phyloP scores from a whole-genome alignment of 2,888 invertebrate genomes.

The Icerya purchasi region DNA sequence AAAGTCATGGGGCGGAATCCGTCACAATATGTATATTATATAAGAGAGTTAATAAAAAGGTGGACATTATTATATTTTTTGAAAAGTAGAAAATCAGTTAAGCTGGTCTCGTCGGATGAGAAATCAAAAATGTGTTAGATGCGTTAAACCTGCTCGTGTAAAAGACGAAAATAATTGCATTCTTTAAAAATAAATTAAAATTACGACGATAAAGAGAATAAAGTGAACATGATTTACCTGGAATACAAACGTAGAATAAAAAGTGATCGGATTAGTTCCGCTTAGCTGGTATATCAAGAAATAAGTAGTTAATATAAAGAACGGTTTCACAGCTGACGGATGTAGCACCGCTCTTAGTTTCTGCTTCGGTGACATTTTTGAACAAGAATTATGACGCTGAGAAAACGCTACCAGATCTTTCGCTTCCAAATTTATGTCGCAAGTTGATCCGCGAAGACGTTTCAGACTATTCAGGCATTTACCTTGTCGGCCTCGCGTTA shows the following conservation, averaged over 20 bases:
- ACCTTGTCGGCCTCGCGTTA: slow-evolving; percentile 35
- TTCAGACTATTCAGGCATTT: slow-evolving; percentile 31
- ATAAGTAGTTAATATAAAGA: slow-evolving; percentile 36
- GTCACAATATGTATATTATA: too few species aligned
- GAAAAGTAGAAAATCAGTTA: too few species aligned
- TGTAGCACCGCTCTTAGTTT: slow-evolving; percentile 34
- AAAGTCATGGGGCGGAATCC: too few species aligned
- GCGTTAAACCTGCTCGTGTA: too few species aligned
- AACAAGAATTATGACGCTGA: slow-evolving; percentile 34
- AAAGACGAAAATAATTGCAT: too few species aligned
- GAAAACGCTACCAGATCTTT: slow-evolving; percentile 37
- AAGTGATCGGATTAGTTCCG: slow-evolving; percentile 44
- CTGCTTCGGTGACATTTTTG: slow-evolving; percentile 23
- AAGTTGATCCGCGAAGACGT: slow-evolving; percentile 37
- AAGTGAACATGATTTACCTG: too few species aligned
- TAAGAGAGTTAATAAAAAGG: too few species aligned
- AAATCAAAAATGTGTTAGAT: too few species aligned
- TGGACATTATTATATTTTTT: too few species aligned
- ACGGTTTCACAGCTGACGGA: slow-evolving; percentile 41
- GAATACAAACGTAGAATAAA: slow-evolving; percentile 44
- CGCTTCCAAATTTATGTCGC: slow-evolving; percentile 38
- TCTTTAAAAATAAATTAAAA: too few species aligned
- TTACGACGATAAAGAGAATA: too few species aligned
- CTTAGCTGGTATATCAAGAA: slow-evolving; percentile 49
- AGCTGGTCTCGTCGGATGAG: too few species aligned